Base-by-base conservation (phyloP, 2,797 vertebrate genomes). In the Fistularia commersonii region DNA sequence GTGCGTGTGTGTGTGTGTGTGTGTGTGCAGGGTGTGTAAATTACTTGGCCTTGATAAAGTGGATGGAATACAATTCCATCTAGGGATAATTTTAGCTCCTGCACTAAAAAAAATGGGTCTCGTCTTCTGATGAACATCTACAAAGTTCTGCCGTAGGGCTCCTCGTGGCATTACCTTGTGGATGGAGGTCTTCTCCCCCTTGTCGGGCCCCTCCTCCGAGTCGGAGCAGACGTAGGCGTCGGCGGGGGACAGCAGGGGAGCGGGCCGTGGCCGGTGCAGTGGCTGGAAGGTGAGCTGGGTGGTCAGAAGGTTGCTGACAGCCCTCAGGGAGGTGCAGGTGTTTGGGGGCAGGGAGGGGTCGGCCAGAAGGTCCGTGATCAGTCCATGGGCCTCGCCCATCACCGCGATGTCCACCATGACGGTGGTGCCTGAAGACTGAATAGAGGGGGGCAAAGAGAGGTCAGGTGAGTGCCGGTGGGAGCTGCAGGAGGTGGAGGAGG, bases 321-420 rank as follows among this genome's bases (percentile, higher is more conserved):
- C 94, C 65, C 95, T 87, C 67, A 99, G 80, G 0, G 96, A 96
- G 0, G 93, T 95, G 87, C 95, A 97, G 61, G 95, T 97, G 0
- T 95, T 95, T 12, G 95, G 91, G 5, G 97, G 95, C 64, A 99
- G 84, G 0, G 94, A 96, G 9, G 96, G 93, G 70, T 99, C 96
- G 0, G 96, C 97, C 69, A 99, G 84, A 36, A 99, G 92, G 79
- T 99, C 97, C 0, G 95, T 93, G 69, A 99, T 98, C 51, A 99
- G 92, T 15, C 97, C 97, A 0, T 99, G 96, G 3, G 97, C 97
- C 72, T 98, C 97, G 11, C 97, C 97, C 97, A 99, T 99, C 79
- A 99, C 94, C 0, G 96, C 95, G 0, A 99, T 97, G 57, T 99
- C 97, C 87, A 99, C 96, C 13, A 94, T 92, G 57, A 92, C 89